Percentiles rank a stretch among this genome's conserved stretches.
Conservation (phyloP, 2,113 vertebrate species). For the Gavia stellata region DNA sequence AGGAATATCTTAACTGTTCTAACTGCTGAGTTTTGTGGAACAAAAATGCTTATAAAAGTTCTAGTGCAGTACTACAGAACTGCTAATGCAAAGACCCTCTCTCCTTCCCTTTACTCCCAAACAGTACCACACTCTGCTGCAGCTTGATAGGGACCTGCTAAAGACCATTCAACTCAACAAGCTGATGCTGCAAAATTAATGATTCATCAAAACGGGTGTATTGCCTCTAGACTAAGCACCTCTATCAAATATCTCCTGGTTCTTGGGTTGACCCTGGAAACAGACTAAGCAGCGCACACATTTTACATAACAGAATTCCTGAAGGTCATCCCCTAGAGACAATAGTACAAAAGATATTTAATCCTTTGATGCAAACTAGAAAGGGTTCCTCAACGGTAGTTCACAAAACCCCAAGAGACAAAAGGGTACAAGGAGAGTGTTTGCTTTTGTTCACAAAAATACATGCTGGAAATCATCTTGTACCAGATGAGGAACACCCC, state of each 20-base stretch:
- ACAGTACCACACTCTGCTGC: background rate
- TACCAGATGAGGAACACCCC: background rate
- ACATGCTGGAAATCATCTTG: background rate
- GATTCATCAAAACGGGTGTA: background rate
- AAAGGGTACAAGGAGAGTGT: background rate
- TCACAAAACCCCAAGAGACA: background rate
- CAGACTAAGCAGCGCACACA: background rate
- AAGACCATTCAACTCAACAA: background rate
- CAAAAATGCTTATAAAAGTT: background rate
- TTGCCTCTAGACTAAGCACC: background rate
- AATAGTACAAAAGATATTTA: background rate
- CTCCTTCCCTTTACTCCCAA: background rate
- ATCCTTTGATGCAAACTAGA: background rate
- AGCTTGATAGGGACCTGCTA: background rate
- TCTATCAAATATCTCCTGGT: background rate
- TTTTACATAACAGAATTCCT: background rate
- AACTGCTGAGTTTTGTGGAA: background rate
- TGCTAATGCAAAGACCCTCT: background rate
- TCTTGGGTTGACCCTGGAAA: background rate
- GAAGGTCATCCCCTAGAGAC: background rate
- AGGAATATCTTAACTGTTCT: background rate
- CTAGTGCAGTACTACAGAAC: background rate
- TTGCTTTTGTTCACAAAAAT: background rate
- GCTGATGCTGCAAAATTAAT: background rate
- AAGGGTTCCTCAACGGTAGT: background rate